Percentiles rank a stretch among this genome's conserved stretches.
Evolutionary conservation across 2,113 vertebrate species (phyloP).

Genomic region (Cygnus buccinator): DNA sequence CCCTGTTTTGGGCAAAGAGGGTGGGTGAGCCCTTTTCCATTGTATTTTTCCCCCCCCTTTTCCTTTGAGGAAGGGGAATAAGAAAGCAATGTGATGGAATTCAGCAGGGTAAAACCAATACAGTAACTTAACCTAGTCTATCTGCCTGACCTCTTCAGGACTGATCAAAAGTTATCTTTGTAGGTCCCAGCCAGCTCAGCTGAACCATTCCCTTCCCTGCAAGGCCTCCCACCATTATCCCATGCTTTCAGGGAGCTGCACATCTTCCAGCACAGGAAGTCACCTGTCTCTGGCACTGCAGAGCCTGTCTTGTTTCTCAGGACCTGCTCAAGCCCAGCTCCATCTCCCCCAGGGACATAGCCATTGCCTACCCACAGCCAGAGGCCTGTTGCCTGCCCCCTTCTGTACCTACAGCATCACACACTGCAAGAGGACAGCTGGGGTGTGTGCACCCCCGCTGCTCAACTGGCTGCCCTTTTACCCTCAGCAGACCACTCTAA

Average conservation of each 20-base stretch:
- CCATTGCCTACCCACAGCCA: accelerated
- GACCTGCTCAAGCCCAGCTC: not conserved
- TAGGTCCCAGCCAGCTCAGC: no score
- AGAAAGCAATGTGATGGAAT: no score
- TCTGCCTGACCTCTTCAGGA: no score
- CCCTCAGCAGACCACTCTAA: not conserved
- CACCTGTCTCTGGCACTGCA: no score
- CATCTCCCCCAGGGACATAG: not conserved
- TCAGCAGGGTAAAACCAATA: no score
- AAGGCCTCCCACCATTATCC: not conserved
- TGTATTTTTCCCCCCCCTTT: no score
- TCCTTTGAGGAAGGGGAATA: no score
- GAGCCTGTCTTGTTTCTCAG: not conserved
- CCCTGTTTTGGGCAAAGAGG: no score
- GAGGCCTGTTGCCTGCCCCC: accelerated
- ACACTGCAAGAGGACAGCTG: not conserved
- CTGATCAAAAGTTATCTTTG: no score
- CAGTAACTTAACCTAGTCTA: no score
- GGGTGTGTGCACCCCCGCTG: accelerated
- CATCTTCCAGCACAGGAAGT: not conserved
- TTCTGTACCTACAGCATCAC: not conserved
- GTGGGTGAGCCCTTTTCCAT: no score
- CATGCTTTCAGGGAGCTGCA: not conserved
- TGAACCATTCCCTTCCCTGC: not conserved
- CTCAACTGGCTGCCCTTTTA: not conserved